phyloP scores from a whole-genome alignment of 2,113 vertebrate genomes.

The Dromaius novaehollandiae region DNA sequence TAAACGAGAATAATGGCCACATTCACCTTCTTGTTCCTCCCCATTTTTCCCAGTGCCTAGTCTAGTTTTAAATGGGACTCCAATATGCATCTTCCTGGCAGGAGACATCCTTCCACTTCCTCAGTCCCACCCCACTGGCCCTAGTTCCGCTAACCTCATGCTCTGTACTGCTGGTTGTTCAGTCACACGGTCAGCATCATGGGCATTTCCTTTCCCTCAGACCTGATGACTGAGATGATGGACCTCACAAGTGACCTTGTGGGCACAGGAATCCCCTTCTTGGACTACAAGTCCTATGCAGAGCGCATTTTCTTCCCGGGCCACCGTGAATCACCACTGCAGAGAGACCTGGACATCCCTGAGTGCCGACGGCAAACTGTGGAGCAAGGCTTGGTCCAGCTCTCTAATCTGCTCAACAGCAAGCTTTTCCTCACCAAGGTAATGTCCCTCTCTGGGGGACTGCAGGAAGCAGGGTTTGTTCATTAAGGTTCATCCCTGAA shows the following conservation, averaged over 20 bases:
- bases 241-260: slow-evolving; percentile 97
- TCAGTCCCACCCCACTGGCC: background rate
- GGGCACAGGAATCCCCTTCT: slow-evolving; percentile 95
- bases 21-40: background rate
- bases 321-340: slow-evolving; percentile 91
- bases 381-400: slow-evolving; percentile 95
- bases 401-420: slow-evolving; percentile 98
- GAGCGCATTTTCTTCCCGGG: slow-evolving; percentile 98
- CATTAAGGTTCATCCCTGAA: background rate
- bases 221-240: slow-evolving; percentile 99
- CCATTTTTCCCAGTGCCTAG: background rate
- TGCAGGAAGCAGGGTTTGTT: background rate
- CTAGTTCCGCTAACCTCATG: background rate
- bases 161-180: background rate
- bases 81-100: background rate
- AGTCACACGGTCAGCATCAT: background rate
- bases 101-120: background rate
- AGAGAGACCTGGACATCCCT: slow-evolving; percentile 91
- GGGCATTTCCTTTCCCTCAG: slow-evolving; percentile 70
- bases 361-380: slow-evolving; percentile 93
- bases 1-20: background rate
- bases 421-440: slow-evolving; percentile 99
- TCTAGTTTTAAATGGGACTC: background rate
- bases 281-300: slow-evolving; percentile 94
- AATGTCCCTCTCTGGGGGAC: background rate